Percentiles rank a stretch among this genome's conserved stretches.
Conservation (phyloP, 1,140 invertebrate genomes). For the Druon quercuslanigerum region DNA sequence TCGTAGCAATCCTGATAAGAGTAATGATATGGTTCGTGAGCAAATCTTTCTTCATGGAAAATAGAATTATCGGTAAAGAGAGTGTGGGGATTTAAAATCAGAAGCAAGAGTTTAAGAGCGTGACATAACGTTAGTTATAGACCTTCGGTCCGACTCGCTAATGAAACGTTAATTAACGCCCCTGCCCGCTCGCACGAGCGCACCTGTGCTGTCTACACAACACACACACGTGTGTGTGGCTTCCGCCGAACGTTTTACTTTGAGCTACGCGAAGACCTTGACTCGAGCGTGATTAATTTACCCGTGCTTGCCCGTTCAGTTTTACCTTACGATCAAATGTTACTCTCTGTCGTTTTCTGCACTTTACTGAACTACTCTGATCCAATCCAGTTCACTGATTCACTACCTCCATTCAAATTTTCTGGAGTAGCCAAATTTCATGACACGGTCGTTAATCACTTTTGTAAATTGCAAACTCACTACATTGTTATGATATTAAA, state of each 20-base stretch:
- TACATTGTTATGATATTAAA: constrained; percentile 1
- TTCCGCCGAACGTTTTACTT: constrained; percentile 34
- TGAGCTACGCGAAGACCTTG: constrained; percentile 44
- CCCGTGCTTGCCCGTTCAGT: constrained; percentile 32
- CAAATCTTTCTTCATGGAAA: no score
- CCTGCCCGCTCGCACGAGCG: constrained; percentile 31
- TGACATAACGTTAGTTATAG: neutral
- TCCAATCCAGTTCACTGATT: constrained; percentile 23
- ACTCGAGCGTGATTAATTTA: constrained; percentile 53
- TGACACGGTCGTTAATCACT: constrained; percentile 12
- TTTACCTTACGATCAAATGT: constrained; percentile 32
- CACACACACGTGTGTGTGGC: neutral
- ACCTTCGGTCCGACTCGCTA: constrained; percentile 47
- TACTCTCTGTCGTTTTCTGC: constrained; percentile 7
- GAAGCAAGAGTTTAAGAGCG: constrained; percentile 10
- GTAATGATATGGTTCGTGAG: no score
- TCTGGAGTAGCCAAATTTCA: neutral
- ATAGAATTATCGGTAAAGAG: no score
- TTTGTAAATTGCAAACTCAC: constrained; percentile 5
- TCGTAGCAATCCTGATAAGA: no score
- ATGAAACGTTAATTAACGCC: constrained; percentile 60
- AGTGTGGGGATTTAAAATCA: no score
- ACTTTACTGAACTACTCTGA: neutral
- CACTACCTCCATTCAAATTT: constrained; percentile 17
- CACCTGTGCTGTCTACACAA: constrained; percentile 27